Base-by-base conservation (phyloP, 2,797 vertebrate genomes). In the Amblyopsis hoosieri region DNA sequence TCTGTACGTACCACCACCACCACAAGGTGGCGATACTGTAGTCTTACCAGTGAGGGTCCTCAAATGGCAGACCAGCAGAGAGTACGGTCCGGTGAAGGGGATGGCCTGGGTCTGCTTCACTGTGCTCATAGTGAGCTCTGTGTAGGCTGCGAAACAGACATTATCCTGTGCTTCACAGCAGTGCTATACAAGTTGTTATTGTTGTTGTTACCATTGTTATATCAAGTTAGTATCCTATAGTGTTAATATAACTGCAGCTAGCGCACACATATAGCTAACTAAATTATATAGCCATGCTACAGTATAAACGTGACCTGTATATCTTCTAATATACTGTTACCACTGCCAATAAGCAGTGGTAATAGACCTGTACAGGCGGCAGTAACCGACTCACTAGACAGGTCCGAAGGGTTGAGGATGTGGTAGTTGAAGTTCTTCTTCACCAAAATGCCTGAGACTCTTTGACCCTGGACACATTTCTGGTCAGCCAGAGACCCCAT, bases 341-440 rank as follows among this genome's bases (percentile, higher is more conserved):
- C 37, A 42, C 6, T 42, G 37, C 37, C 8, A 9, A 42, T 42
- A 9, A 9, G 37, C 37, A 9, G 37, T 42, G 37, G 6, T 7
- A 48, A 12, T 48, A 48, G 47, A n/a, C 4, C 12, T 12, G 47
- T 48, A 48, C n/a, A 48, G 3, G 10, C 12, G 47, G 15, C 13
- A 7, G 29, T 42, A 42, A 8, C 19, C 14, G 12, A 81, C 96
- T 95, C 85, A 99, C 97, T 97, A 29, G 97, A 98, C 15, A 99
- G 92, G 76, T 98, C 97, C 31, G 94, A 97, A 0, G 96, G 96
- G 65, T 95, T 94, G 76, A 98, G 95, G 75, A 98, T 98, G 85
- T 99, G 97, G 83, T 99, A 98, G 83, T 95, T 98, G 86, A 99
- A 99, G 89, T 99, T 99, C 82, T 97, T 96, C 80, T 98, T 99